A percentile compares a stretch with the other conserved stretches of the same genome.
Conservation (phyloP, 2,113 vertebrate genomes). For the Tenebrosternarchus preto region DNA sequence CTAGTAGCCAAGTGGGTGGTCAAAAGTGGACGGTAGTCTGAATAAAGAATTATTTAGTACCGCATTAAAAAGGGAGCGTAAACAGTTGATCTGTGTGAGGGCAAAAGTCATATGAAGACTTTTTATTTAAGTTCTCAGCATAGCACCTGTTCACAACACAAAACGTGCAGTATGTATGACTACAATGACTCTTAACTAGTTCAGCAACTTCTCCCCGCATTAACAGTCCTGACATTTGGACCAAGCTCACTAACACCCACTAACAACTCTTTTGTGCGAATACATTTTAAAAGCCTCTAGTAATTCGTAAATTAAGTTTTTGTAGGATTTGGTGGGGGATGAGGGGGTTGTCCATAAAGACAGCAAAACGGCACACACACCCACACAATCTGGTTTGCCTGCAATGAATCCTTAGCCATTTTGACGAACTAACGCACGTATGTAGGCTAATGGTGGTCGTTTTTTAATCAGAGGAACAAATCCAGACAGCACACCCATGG, state of each 20-base stretch:
- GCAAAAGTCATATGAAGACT: neutral
- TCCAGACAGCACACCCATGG: slow-evolving; percentile 40
- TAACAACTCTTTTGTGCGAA: neutral
- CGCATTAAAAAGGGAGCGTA: neutral
- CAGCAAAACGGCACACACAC: too few relatives aligned
- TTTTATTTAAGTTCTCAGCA: neutral
- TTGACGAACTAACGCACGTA: neutral
- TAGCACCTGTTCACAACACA: neutral
- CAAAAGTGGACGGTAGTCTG: slow-evolving; percentile 12
- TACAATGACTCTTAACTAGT: neutral
- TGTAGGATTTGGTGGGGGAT: too few relatives aligned
- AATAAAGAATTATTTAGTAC: slow-evolving; percentile 17
- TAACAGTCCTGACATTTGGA: neutral
- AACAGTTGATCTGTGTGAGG: neutral
- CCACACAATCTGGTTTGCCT: too few relatives aligned
- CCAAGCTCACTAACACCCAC: neutral
- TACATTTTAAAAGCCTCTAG: neutral
- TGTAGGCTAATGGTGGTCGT: neutral
- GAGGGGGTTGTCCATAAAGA: too few relatives aligned
- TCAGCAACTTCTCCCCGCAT: neutral
- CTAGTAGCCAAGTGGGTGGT: slow-evolving; percentile 28
- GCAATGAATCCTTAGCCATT: too few relatives aligned
- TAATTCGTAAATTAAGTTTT: too few relatives aligned
- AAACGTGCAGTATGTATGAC: neutral
- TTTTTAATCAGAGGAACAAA: slow-evolving; percentile 39